Evolutionary conservation across 2,797 vertebrate species (phyloP).

Genomic region (Carduelis carduelis): DNA sequence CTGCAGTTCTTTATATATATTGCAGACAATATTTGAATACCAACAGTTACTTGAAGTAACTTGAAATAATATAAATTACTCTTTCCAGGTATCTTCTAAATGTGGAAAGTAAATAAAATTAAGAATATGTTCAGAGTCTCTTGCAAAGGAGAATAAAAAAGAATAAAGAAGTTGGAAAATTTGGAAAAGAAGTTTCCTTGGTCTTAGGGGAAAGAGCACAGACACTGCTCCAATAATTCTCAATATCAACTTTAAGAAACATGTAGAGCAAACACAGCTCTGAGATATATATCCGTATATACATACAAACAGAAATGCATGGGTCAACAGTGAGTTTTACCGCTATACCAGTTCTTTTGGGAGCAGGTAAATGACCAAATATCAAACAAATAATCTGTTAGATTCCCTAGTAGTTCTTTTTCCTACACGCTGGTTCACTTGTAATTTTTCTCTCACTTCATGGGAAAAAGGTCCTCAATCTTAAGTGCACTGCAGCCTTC

Average conservation of each 20-base stretch:
- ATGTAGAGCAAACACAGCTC: neutral
- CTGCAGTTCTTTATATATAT: neutral
- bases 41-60: neutral
- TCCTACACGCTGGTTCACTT: neutral
- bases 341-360: neutral
- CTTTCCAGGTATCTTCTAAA: neutral
- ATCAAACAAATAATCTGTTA: neutral
- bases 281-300: neutral
- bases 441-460: neutral
- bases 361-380: neutral
- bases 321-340: neutral
- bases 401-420: neutral
- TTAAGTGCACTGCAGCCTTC: neutral
- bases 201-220: neutral
- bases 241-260: neutral
- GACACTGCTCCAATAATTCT: neutral
- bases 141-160: neutral
- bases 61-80: neutral
- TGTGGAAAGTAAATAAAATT: neutral
- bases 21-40: neutral
- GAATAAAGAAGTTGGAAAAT: neutral
- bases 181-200: neutral
- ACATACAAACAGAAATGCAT: neutral
- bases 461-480: neutral
- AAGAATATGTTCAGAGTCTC: neutral